These are phyloP conservation scores for Spisula subtruncata DNA, from an alignment of 2,888 invertebrate genomes.

Conservation along the genomic window DNA sequence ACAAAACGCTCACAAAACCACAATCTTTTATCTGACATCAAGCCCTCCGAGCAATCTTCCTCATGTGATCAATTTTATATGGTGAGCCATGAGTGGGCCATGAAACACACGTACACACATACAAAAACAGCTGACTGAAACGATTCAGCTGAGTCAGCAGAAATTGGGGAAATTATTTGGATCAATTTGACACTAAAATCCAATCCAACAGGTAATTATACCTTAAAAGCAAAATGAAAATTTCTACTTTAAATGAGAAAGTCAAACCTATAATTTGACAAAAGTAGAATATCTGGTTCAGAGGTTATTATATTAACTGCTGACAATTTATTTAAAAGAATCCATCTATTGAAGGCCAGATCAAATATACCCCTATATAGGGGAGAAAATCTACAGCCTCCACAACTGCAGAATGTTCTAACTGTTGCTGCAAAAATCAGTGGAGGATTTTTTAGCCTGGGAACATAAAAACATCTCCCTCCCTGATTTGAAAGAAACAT, in stretches of 20 bases:
- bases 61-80: neutral
- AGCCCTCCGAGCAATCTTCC: neutral
- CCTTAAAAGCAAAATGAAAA: conserved; percentile 6
- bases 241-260: neutral
- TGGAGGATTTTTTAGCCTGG: no score
- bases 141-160: neutral
- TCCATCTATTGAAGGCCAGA: no score
- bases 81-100: neutral
- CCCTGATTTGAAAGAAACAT: no score
- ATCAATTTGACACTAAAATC: neutral
- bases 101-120: no score
- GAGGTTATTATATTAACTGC: no score
- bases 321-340: no score
- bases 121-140: neutral
- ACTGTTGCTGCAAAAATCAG: no score
- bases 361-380: no score
- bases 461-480: no score
- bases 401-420: no score
- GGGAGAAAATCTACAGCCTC: no score
- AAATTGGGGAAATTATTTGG: neutral
- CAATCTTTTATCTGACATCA: neutral
- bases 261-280: neutral
- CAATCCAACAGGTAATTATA: neutral
- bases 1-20: neutral
- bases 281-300: neutral